Base-by-base conservation (phyloP, 2,888 invertebrate genomes). In the Leucania comma region DNA sequence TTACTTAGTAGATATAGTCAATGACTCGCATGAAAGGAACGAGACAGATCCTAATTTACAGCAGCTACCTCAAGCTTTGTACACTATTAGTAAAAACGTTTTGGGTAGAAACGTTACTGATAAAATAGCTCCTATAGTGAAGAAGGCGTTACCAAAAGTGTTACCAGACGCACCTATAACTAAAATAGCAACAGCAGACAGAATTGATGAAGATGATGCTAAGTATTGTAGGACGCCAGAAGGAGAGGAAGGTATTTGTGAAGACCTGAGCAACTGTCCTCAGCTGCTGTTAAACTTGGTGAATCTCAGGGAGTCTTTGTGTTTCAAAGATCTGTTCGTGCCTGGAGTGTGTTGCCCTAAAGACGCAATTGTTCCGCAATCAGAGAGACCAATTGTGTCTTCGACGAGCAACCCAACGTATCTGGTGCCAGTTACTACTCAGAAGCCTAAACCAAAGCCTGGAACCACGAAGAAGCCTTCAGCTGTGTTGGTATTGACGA, bases 261-360 rank as follows among this genome's bases (percentile, higher is more conserved):
- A 98, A 89, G 99, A 99, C 89, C 94, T 99, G 24, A 98, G 98
- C 86, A 98, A 98, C 87, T 99, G 99, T 88, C 98, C 99, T 0
- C 98, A 98, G 83, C 92, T 99, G 35, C 94, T 98, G 1, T 93
- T 99, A 29, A 98, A 99, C 91, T 95, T 99, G 63, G 97, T 97
- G 20, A 98, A 97, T 89, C 95, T 99, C 24, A 95, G 99, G 42
- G 98, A 98, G 88, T 98, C 98, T 0, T 95, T 99, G 14, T 99
- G 99, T 88, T 99, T 99, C 89, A 98, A 99, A 93, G 98, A 98
- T 78, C 96, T 99, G 2, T 98, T 99, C 87, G 98, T 98, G 2
- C 99, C 99, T 1, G 99, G 99, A 1, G 99, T 99, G 3, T 99
- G 99, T 89, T 99, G 99, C 91, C 99, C 99, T 12, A 93, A 96